Percentiles rank a stretch among this genome's conserved stretches.
phyloP scores from a whole-genome alignment of 2,797 vertebrate species.

The Pseudochaenichthys georgianus region DNA sequence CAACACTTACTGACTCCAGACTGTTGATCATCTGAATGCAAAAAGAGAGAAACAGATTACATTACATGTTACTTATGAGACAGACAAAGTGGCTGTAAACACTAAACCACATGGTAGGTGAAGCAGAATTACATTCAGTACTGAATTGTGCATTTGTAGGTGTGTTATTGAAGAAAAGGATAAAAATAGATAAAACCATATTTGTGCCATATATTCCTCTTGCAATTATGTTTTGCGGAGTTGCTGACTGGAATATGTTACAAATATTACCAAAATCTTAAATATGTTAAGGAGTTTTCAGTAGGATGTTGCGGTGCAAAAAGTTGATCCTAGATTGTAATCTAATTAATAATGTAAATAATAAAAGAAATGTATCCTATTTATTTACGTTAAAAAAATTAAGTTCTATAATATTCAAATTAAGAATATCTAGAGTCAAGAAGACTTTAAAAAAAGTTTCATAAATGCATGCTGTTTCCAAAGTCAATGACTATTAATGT shows the following conservation, averaged over 20 bases:
- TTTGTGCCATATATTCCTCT: too few relatives aligned
- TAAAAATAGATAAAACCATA: too few relatives aligned
- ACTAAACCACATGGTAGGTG: not conserved
- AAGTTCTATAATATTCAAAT: not conserved
- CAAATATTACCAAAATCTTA: too few relatives aligned
- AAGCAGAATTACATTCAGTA: not conserved
- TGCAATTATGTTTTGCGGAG: too few relatives aligned
- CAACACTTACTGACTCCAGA: conserved; percentile 76
- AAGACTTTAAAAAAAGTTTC: too few relatives aligned
- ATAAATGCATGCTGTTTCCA: not conserved
- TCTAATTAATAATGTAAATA: not conserved
- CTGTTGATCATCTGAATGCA: conserved; percentile 84
- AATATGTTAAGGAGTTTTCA: too few relatives aligned
- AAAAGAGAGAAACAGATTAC: conserved; percentile 12
- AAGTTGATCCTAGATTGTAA: too few relatives aligned
- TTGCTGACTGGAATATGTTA: too few relatives aligned
- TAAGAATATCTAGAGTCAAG: not conserved
- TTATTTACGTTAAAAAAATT: not conserved
- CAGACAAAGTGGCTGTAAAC: conserved; percentile 1
- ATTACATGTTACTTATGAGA: not conserved
- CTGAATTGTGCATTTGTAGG: not conserved
- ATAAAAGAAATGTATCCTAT: not conserved
- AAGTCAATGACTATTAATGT: not conserved
- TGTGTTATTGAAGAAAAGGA: too few relatives aligned
- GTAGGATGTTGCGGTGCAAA: too few relatives aligned